These are phyloP conservation scores for Bursaphelenchus mucronatus DNA, from an alignment of 1,140 invertebrate genomes.

Conservation along the genomic window DNA sequence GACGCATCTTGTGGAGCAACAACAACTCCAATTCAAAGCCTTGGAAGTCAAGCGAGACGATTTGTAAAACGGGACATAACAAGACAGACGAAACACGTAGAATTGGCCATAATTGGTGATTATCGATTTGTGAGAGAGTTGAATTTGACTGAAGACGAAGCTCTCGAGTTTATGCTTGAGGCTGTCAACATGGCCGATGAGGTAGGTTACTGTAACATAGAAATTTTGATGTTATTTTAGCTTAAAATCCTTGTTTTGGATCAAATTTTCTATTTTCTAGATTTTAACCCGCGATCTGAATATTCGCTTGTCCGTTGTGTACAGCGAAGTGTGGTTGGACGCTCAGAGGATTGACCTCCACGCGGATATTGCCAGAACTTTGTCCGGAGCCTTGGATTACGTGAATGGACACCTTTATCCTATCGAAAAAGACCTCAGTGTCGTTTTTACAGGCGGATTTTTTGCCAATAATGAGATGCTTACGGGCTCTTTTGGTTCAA, in stretches of 20 bases:
- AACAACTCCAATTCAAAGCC: conserved; percentile 28
- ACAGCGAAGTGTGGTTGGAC: conserved; percentile 54
- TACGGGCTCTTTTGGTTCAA: conserved; percentile 43
- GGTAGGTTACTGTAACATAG: conserved; percentile 26
- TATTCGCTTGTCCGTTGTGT: conserved; percentile 55
- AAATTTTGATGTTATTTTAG: conserved; percentile 11
- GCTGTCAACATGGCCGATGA: conserved; percentile 57
- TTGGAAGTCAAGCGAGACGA: conserved; percentile 13
- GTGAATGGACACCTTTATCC: conserved; percentile 55
- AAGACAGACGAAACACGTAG: conserved; percentile 55
- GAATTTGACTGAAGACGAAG: conserved; percentile 40
- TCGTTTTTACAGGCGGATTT: conserved; percentile 50
- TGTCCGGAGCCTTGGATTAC: conserved; percentile 53
- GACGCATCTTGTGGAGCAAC: conserved; percentile 49
- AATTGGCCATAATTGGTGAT: conserved; percentile 56
- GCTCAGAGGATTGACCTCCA: conserved; percentile 50
- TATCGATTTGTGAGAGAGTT: conserved; percentile 54
- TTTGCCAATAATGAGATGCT: conserved; percentile 53
- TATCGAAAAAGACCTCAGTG: conserved; percentile 51
- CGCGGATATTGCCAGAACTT: conserved; percentile 48
- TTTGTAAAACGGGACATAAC: conserved; percentile 37
- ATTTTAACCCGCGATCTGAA: conserved; percentile 54
- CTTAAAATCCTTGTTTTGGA: conserved; percentile 21
- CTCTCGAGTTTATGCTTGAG: conserved; percentile 52
- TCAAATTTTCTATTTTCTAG: conserved; percentile 41